These are phyloP conservation scores for Onthophagus sagittarius DNA, from an alignment of 2,888 invertebrate species.

Conservation along the genomic window DNA sequence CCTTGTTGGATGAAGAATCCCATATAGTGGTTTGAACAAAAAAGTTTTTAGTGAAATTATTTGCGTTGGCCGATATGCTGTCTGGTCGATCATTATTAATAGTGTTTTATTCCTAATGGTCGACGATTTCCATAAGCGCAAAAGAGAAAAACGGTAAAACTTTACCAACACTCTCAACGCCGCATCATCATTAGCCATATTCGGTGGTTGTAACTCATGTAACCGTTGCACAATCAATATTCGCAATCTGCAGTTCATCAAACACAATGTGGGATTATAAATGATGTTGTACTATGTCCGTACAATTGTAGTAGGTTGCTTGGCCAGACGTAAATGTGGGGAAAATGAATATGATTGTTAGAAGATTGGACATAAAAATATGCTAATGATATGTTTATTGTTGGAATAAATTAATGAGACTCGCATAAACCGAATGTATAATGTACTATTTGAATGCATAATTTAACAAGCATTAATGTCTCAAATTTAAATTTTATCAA, in stretches of 20 bases:
- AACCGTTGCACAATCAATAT: slow-evolving; percentile 6
- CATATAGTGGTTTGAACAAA: background rate
- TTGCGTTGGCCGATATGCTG: slow-evolving; percentile 4
- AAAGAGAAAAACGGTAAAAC: background rate
- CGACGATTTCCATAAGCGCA: slow-evolving; percentile 5
- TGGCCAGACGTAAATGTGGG: background rate
- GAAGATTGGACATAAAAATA: background rate
- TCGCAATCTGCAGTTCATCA: slow-evolving; percentile 5
- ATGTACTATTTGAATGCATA: background rate
- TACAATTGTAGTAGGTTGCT: background rate
- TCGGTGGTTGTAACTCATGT: slow-evolving; percentile 5
- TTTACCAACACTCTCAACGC: background rate
- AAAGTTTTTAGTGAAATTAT: slow-evolving; percentile 5
- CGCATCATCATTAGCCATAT: slow-evolving; percentile 9
- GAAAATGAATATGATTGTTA: background rate
- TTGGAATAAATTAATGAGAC: background rate
- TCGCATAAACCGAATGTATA: background rate
- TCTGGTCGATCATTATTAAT: slow-evolving; percentile 5
- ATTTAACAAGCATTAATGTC: background rate
- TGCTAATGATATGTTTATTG: background rate
- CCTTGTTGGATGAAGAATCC: background rate
- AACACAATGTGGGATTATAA: background rate
- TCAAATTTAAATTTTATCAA: background rate
- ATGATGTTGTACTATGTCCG: background rate
- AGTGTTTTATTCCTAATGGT: slow-evolving; percentile 10